These are phyloP conservation scores for Patella pellucida DNA, from an alignment of 2,888 invertebrate genomes.

Conservation along the genomic window DNA sequence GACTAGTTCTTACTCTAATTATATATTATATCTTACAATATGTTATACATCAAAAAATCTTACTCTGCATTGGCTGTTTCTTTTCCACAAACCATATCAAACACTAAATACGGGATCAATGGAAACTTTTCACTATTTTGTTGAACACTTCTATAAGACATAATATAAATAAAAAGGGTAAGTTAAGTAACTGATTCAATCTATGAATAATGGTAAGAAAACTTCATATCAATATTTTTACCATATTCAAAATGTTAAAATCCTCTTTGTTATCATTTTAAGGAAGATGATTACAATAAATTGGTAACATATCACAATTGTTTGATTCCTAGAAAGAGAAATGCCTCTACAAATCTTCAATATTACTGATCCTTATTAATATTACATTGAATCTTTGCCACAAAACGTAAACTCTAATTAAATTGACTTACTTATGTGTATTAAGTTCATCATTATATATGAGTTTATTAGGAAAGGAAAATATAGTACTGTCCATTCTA, in stretches of 20 bases:
- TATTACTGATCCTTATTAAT: neutral
- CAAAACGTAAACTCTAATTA: neutral
- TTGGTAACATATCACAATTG: slow-evolving; percentile 9
- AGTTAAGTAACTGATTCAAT: too few species aligned
- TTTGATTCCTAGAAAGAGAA: neutral
- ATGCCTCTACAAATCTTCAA: slow-evolving; percentile 23
- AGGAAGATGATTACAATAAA: neutral
- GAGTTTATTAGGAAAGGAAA: slow-evolving; percentile 82
- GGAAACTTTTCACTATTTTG: slow-evolving; percentile 57
- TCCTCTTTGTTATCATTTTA: too few species aligned
- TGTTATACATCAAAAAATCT: neutral
- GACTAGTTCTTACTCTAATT: too few species aligned
- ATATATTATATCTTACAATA: too few species aligned
- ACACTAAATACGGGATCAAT: slow-evolving; percentile 76
- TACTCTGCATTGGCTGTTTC: slow-evolving; percentile 32
- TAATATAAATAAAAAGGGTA: neutral
- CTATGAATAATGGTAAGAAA: too few species aligned
- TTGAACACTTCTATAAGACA: slow-evolving; percentile 9
- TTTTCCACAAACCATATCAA: slow-evolving; percentile 73
- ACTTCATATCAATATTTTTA: too few species aligned
- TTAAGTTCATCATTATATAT: slow-evolving; percentile 78
- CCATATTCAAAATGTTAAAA: neutral
- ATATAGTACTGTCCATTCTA: slow-evolving; percentile 88
- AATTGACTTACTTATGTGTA: slow-evolving; percentile 47
- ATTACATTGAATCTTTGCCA: neutral